These are phyloP conservation scores for Pollachius pollachius DNA, from an alignment of 2,113 vertebrate genomes.

Conservation along the genomic window DNA sequence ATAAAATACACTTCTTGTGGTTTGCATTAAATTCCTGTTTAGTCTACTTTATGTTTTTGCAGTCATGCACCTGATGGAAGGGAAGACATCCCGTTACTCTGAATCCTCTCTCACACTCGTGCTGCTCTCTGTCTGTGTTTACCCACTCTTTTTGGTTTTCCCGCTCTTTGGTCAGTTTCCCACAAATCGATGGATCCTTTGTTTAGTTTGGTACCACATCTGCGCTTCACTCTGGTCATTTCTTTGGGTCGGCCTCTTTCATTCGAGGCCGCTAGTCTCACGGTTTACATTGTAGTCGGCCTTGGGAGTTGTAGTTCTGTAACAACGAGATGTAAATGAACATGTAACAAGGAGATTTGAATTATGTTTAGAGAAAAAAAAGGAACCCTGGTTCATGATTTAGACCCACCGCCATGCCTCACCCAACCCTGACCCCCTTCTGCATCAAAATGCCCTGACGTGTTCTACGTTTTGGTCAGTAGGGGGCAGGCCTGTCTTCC, in stretches of 20 bases:
- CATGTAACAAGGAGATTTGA: conserved; percentile 17
- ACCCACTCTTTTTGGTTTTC: background rate
- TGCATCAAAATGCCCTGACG: conserved; percentile 9
- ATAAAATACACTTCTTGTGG: too few species aligned
- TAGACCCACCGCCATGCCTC: conserved; percentile 7
- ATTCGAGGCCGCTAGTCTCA: background rate
- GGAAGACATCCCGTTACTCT: too few species aligned
- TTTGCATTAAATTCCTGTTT: too few species aligned
- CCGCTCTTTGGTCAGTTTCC: background rate
- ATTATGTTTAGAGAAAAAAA: conserved; percentile 11
- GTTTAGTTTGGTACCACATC: background rate
- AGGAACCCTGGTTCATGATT: conserved; percentile 20
- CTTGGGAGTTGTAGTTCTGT: conserved; percentile 13
- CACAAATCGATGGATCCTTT: background rate
- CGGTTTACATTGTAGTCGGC: conserved; percentile 23
- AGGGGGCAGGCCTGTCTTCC: conserved; percentile 55
- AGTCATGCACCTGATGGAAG: too few species aligned
- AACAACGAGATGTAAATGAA: conserved; percentile 38
- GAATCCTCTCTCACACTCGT: too few species aligned
- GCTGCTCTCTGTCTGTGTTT: too few species aligned
- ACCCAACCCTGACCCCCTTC: background rate
- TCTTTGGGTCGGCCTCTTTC: background rate
- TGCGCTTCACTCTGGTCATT: background rate
- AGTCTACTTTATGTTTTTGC: too few species aligned
- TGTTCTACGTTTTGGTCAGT: conserved; percentile 54